phyloP scores from a whole-genome alignment of 2,113 vertebrate genomes.

The Syngnathoides biaculeatus region DNA sequence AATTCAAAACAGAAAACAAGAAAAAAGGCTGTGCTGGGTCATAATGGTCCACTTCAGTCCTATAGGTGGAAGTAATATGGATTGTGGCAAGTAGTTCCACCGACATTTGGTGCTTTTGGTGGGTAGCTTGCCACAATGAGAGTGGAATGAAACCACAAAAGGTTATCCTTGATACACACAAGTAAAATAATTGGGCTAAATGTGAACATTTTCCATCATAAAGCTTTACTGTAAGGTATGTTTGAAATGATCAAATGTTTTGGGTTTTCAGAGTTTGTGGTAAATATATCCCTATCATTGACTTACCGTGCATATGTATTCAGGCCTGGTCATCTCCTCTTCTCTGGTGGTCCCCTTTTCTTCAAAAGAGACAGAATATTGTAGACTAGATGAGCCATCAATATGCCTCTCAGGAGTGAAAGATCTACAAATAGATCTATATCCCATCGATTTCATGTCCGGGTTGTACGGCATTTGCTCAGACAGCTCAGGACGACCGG shows the following conservation, averaged over 20 bases:
- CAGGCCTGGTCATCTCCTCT: slow-evolving; percentile 23
- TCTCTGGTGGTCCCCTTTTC: slow-evolving; percentile 24
- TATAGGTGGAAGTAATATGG: neutral
- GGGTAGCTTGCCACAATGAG: no score
- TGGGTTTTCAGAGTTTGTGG: no score
- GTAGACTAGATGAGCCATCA: slow-evolving; percentile 14
- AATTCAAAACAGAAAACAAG: neutral
- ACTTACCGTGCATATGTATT: slow-evolving; percentile 42
- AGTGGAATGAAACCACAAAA: no score
- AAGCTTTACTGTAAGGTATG: no score
- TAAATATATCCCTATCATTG: no score
- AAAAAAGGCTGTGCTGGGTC: neutral
- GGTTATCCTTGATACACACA: no score
- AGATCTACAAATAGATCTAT: slow-evolving; percentile 10
- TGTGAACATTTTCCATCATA: no score
- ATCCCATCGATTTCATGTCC: slow-evolving; percentile 13
- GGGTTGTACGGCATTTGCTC: slow-evolving; percentile 4
- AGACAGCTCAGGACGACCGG: neutral
- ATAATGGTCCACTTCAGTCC: neutral
- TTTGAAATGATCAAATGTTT: no score
- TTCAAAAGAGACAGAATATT: slow-evolving; percentile 19
- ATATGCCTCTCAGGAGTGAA: slow-evolving; percentile 26
- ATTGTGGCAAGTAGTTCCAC: no score
- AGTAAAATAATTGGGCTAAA: no score
- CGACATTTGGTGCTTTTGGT: no score